Base-by-base conservation (phyloP, 2,797 vertebrate species). In the Danio choprae region DNA sequence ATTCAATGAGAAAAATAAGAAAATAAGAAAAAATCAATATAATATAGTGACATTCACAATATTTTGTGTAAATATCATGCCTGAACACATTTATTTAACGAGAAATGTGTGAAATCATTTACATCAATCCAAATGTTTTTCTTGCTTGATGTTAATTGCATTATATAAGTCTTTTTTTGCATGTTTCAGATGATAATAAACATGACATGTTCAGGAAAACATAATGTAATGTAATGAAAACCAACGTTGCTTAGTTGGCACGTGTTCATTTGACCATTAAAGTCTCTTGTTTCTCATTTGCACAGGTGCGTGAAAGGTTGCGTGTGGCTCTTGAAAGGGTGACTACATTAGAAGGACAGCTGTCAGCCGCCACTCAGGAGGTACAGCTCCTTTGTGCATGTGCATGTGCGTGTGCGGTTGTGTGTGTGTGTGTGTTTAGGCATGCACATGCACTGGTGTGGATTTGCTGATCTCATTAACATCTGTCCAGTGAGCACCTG, bases 291-390 rank as follows among this genome's bases (percentile, higher is more conserved):
- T 81, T 67, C 77, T 77, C 44, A 83, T 53, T 29, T 56, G 22
- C 69, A 73, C 89, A 99, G 97, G 97, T 99, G 80, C 95, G 97
- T 82, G 97, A 99, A 87, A 94, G 96, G 76, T 91, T 99, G 80
- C 94, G 97, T 80, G 95, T 96, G 69, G 95, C 97, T 40, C 90
- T 99, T 72, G 97, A 98, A 89, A 92, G 96, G 83, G 96, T 98
- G 67, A 91, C 95, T 51, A 95, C 95, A 64, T 87, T 99, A 89
- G 97, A 99, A 88, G 96, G 96, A 87, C 96, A 99, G 88, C 91
- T 98, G 0, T 87, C 95, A 46, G 80, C 93, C 15, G 94, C 95
- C 80, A 96, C 95, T 77, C 95, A 96, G 86, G 97, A 99, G 96
- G 97, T 97, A 86, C 86, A 90, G 12, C 7, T 0, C 72, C 7